Percentiles rank a stretch among this genome's conserved stretches.
These are phyloP conservation scores for Myathropa florea DNA, from an alignment of 2,888 invertebrate genomes.

Conservation along the genomic window DNA sequence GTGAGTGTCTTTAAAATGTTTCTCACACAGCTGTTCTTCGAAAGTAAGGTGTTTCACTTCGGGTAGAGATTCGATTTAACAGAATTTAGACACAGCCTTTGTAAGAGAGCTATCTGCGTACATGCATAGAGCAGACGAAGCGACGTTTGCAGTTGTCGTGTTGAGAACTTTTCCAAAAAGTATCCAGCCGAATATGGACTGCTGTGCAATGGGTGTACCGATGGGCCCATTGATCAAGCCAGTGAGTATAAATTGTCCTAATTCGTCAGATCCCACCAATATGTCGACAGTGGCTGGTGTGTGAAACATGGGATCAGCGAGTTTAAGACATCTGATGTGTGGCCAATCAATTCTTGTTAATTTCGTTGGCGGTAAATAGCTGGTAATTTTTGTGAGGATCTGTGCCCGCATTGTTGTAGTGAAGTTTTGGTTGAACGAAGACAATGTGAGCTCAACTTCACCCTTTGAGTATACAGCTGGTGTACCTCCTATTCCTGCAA, in stretches of 20 bases:
- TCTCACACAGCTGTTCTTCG: conserved; percentile 55
- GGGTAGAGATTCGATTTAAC: too few relatives aligned
- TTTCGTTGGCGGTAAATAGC: too few relatives aligned
- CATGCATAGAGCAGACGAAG: neutral
- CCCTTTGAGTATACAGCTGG: conserved; percentile 23
- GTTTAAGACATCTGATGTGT: conserved; percentile 3
- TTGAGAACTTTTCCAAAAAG: conserved; percentile 26
- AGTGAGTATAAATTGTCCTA: conserved; percentile 27
- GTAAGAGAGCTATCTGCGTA: conserved; percentile 1
- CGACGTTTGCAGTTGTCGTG: neutral
- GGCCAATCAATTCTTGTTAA: too few relatives aligned
- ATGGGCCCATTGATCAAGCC: conserved; percentile 35
- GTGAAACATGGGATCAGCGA: conserved; percentile 41
- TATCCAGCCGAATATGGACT: conserved; percentile 46
- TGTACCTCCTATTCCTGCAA: conserved; percentile 48
- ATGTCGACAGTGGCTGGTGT: neutral
- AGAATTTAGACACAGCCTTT: too few relatives aligned
- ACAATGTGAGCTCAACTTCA: conserved; percentile 14
- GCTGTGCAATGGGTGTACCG: conserved; percentile 44
- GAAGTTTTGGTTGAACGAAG: neutral
- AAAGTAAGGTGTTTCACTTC: conserved; percentile 5
- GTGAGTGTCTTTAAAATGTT: conserved; percentile 23
- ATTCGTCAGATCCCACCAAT: conserved; percentile 38
- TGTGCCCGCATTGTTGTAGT: conserved; percentile 14
- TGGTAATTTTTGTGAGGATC: too few relatives aligned